These are phyloP conservation scores for Siderastrea radians DNA, from an alignment of 92 coral and sea anemone species.

Conservation along the genomic window DNA sequence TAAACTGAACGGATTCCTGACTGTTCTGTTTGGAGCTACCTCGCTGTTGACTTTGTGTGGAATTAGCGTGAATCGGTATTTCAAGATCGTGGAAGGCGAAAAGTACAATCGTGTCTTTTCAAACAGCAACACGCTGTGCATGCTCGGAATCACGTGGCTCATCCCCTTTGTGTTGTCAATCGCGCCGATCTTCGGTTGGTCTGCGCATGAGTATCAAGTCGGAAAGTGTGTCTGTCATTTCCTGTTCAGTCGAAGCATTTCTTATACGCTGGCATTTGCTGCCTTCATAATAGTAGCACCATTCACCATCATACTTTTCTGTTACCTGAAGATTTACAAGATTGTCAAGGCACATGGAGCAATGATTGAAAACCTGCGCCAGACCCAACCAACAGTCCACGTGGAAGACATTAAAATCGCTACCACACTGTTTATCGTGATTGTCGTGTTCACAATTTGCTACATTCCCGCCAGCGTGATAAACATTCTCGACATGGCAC, in stretches of 20 bases:
- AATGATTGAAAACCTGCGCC: constrained; percentile 45
- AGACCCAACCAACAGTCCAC: constrained; percentile 32
- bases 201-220: constrained; percentile 74
- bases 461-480: constrained; percentile 78
- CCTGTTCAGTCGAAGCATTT: constrained; percentile 64
- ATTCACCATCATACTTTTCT: constrained; percentile 54
- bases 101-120: too few relatives aligned
- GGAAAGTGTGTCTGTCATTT: constrained; percentile 80
- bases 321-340: constrained; percentile 68
- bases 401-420: constrained; percentile 79
- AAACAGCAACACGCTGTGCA: constrained; percentile 35
- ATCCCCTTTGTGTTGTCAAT: too few relatives aligned
- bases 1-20: constrained; percentile 68
- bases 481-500: constrained; percentile 70
- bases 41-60: constrained; percentile 69
- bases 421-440: constrained; percentile 59
- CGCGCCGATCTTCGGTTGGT: constrained; percentile 78
- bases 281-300: constrained; percentile 54
- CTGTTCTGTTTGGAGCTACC: constrained; percentile 62
- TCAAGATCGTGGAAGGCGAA: constrained; percentile 56
- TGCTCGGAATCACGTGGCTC: background rate
- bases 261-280: constrained; percentile 71
- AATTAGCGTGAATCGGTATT: constrained; percentile 73
- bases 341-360: constrained; percentile 47
- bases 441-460: constrained; percentile 68